Base-by-base conservation (phyloP, 2,888 invertebrate species). In the Strigamia transsilvanica region DNA sequence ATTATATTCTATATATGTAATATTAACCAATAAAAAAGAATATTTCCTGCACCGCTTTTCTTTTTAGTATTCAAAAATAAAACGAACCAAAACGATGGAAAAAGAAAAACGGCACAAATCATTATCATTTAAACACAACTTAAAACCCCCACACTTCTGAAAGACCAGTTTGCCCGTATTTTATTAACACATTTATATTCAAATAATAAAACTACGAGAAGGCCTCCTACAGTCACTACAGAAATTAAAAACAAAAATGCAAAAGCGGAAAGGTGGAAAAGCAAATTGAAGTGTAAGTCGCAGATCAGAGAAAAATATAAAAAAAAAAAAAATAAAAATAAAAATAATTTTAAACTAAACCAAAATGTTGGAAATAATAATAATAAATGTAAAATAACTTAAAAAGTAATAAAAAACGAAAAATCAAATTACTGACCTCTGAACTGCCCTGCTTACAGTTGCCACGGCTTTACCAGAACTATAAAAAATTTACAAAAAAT, bases 391-490 rank as follows among this genome's bases (percentile, higher is more conserved):
- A 83, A 84, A 82, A 84, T 46, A 82, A 83, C 79, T 56, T 18
- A n/a, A 9, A 56, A 56, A 78, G 82, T 78, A 41, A 79, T 38
- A 79, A n/a, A 18, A 38, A 79, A 79, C 34, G 18, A 77, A 81
- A 80, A 83, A 84, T 83, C 82, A 85, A 85, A 85, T 85, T 91
- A 91, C 91, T 91, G 91, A 92, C 91, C 94, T 92, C 90, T 93
- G 93, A 88, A 94, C 92, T 89, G 94, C 94, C 91, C 93, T 94
- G 91, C 93, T 94, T 91, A 94, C 93, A 41, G 90, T 93, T 89
- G 94, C 92, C 90, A 94, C 91, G 88, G 93, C 93, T 91, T 94
- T 94, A 90, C 94, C 94, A 90, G 93, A 91, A 91, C 91, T 92
- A 91, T 85, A 91, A 91, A 90, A 90, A 90, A 88, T 90, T 88